Conservation (phyloP, 2,888 invertebrate species). For the Sphinx pinastri region DNA sequence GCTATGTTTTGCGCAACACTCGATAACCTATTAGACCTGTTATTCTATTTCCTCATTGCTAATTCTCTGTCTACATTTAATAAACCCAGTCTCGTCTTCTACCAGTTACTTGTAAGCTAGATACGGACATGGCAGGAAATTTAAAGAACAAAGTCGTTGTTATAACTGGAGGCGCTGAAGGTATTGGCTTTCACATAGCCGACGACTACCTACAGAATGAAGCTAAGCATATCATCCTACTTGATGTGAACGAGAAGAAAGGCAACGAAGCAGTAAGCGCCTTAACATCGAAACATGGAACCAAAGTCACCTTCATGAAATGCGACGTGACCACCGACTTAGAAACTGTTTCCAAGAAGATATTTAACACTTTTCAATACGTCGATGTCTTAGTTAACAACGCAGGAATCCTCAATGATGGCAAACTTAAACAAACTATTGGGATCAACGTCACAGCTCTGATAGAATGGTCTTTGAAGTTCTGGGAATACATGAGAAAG, state of each 20-base stretch:
- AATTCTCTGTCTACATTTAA: not conserved
- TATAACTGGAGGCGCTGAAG: conserved; percentile 77
- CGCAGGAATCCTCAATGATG: conserved; percentile 61
- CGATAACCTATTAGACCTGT: no score
- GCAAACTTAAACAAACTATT: conserved; percentile 47
- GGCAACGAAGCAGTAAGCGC: conserved; percentile 66
- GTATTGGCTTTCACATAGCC: conserved; percentile 75
- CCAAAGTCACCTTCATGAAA: conserved; percentile 71
- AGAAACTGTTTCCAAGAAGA: conserved; percentile 59
- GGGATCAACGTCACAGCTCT: conserved; percentile 61
- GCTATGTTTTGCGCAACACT: no score
- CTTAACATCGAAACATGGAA: conserved; percentile 72
- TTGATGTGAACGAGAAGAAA: conserved; percentile 55
- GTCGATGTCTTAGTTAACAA: conserved; percentile 72
- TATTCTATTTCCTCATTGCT: not conserved
- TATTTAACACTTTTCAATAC: conserved; percentile 51
- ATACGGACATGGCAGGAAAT: conserved; percentile 12
- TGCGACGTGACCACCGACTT: conserved; percentile 79
- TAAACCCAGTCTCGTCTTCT: not conserved
- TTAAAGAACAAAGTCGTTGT: conserved; percentile 37
- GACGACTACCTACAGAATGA: conserved; percentile 71
- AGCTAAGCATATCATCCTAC: conserved; percentile 48
- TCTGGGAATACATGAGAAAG: conserved; percentile 81
- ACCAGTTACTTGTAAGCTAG: not conserved
- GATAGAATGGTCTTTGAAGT: conserved; percentile 72